Base-by-base conservation (phyloP, 1,140 invertebrate genomes). In the Caenorhabditis remanei region DNA sequence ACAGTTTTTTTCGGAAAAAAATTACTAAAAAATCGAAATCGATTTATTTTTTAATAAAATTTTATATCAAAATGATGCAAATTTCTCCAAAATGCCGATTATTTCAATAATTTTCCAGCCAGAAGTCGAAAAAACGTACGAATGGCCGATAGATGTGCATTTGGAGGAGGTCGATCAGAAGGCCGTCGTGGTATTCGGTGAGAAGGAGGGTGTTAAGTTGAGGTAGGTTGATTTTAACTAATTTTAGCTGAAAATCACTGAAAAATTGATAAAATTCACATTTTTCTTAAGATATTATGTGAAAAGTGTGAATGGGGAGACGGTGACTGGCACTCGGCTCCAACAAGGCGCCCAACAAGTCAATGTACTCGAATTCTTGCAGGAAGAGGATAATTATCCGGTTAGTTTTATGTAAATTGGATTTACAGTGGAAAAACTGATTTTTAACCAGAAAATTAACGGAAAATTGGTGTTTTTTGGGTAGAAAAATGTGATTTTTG, bases 131-230 rank as follows among this genome's bases (percentile, higher is more conserved):
- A 50, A 71, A 63, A 82, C 46, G 21, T 87, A 58, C 71, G 71
- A 82, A 46, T 91, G 55, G 53, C 91, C 91, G 6, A 50, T 91
- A 4, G 87, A 91, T 82, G 56, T 92, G 9, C 79, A 87, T 55
- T 79, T 92, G 21, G 90, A 92, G 79, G 50, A 89, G 24, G 88
- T 89, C 32, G 90, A 92, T 85, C 84, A 90, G n/a, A 90, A 89
- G 58, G 85, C 87, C n/a, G 89, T 89, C 8, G 91, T 92, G 5
- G 89, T 91, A 4, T 92, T 92, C 58, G 91, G 91, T 19, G 90
- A 89, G 48, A 82, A 86, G 63, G 91, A 91, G 50, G 87, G 87
- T 2, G 86, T 92, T 53, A 86, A 88, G 43, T 21, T 90, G 41
- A 84, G 90, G 87, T 89, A 32, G 32, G 32, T 67, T 43, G 83